Percentiles rank a stretch among this genome's conserved stretches.
phyloP scores from a whole-genome alignment of 2,888 invertebrate species.

The Trichacis sp. region DNA sequence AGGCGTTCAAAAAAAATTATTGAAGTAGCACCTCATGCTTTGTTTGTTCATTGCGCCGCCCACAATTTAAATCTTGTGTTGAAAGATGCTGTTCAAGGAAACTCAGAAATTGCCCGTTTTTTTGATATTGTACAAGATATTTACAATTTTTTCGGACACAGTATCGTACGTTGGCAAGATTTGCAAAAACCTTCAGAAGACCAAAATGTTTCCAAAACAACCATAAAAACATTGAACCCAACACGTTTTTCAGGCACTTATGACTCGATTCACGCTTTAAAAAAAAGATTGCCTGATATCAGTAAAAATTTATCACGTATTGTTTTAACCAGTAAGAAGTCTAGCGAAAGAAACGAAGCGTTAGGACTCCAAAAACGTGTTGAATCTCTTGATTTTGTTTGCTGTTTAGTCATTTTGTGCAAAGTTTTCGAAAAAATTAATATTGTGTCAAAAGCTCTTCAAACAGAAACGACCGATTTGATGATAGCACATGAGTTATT shows the following conservation, averaged over 20 bases:
- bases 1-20: slow-evolving; percentile 31
- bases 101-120: slow-evolving; percentile 16
- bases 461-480: slow-evolving; percentile 5
- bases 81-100: slow-evolving; percentile 22
- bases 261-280: neutral
- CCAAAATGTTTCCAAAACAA: too few species aligned
- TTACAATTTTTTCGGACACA: slow-evolving; percentile 18
- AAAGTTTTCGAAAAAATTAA: slow-evolving; percentile 3
- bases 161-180: slow-evolving; percentile 4
- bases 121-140: slow-evolving; percentile 15
- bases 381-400: neutral
- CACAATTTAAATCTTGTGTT: slow-evolving; percentile 36
- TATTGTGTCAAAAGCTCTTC: slow-evolving; percentile 5
- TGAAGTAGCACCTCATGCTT: slow-evolving; percentile 21
- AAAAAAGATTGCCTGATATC: slow-evolving; percentile 9
- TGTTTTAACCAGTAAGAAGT: slow-evolving; percentile 6
- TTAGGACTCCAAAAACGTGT: slow-evolving; percentile 2
- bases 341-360: slow-evolving; percentile 6
- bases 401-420: slow-evolving; percentile 1
- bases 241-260: too few species aligned
- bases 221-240: too few species aligned
- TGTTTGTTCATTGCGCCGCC: slow-evolving; percentile 39
- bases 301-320: neutral
- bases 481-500: neutral
- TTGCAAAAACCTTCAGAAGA: too few species aligned